Conservation (phyloP, 1,140 invertebrate species). For the Uloborus diversus region DNA sequence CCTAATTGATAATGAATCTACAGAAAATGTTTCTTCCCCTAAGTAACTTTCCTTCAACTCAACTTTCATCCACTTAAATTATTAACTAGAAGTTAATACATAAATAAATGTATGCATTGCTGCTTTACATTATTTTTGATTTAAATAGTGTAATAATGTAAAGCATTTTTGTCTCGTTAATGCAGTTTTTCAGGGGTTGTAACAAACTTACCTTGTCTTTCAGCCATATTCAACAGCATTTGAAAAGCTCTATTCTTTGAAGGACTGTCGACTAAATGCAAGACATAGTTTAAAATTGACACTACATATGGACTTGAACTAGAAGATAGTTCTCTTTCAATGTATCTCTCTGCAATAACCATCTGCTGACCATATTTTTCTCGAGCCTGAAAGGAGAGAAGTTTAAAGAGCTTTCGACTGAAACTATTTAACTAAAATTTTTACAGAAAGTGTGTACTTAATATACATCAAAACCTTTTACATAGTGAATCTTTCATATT, state of each 20-base stretch:
- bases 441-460: too few relatives aligned
- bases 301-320: conserved; percentile 80
- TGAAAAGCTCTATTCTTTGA: conserved; percentile 74
- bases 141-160: too few relatives aligned
- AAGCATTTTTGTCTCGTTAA: too few relatives aligned
- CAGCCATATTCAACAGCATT: conserved; percentile 74
- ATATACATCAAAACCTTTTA: too few relatives aligned
- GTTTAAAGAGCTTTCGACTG: too few relatives aligned
- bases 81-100: not conserved
- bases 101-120: not conserved
- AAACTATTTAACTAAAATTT: too few relatives aligned
- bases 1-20: too few relatives aligned
- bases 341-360: conserved; percentile 75
- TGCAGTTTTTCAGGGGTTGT: too few relatives aligned
- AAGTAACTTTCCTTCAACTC: not conserved
- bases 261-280: conserved; percentile 79
- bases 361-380: conserved; percentile 73
- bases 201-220: conserved; percentile 66
- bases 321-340: conserved; percentile 77
- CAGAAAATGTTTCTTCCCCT: not conserved
- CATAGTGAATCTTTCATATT: too few relatives aligned
- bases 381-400: conserved; percentile 63
- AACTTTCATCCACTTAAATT: too few relatives aligned
- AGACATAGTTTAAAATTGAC: conserved; percentile 77
- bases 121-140: too few relatives aligned